phyloP scores from a whole-genome alignment of 2,888 invertebrate genomes.

The Tachina fera region DNA sequence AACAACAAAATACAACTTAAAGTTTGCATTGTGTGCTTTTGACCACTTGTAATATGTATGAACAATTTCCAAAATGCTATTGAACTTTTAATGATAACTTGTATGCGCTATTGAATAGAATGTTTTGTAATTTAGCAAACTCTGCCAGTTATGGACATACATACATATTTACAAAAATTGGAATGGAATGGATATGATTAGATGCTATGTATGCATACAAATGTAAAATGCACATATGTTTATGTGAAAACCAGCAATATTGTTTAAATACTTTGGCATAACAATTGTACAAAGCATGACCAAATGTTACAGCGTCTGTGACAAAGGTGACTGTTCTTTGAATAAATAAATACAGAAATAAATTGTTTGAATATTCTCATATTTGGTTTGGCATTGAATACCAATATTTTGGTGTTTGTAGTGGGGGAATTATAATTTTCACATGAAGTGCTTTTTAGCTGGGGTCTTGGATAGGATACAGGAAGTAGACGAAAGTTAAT shows the following conservation, averaged over 20 bases:
- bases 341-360: constrained; percentile 32
- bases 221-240: background rate
- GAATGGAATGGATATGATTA: constrained; percentile 8
- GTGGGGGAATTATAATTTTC: background rate
- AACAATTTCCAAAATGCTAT: constrained; percentile 51
- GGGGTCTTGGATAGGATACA: background rate
- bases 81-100: constrained; percentile 57
- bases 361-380: constrained; percentile 39
- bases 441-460: background rate
- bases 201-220: background rate
- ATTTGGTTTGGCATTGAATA: constrained; percentile 57
- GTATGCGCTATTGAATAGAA: constrained; percentile 22
- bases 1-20: background rate
- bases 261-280: constrained; percentile 41
- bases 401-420: background rate
- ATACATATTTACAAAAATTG: constrained; percentile 23
- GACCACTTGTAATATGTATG: background rate
- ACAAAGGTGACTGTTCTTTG: constrained; percentile 39
- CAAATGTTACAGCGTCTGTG: constrained; percentile 29
- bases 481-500: constrained; percentile 43
- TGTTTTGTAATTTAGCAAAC: constrained; percentile 45
- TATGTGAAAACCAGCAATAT: constrained; percentile 30
- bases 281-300: background rate
- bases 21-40: background rate
- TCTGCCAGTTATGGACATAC: background rate